These are phyloP conservation scores for Hycleus cichorii DNA, from an alignment of 1,140 invertebrate species.

Conservation along the genomic window DNA sequence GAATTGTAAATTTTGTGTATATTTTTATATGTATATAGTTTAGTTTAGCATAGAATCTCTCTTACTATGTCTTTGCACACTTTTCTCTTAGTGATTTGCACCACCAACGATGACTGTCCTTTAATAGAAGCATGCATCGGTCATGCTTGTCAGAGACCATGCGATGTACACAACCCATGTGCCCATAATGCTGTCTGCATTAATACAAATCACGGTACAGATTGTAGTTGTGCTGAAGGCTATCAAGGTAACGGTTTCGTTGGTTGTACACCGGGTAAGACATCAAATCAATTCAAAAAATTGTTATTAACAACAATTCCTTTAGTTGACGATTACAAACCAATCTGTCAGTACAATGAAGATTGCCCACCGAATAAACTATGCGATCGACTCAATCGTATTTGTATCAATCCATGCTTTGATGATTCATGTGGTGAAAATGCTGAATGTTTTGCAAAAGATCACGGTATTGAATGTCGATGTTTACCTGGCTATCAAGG, in stretches of 20 bases:
- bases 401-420: slow-evolving; percentile 76
- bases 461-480: slow-evolving; percentile 70
- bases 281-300: neutral
- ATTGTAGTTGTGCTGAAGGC: slow-evolving; percentile 77
- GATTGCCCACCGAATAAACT: slow-evolving; percentile 75
- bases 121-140: slow-evolving; percentile 74
- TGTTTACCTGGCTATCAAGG: slow-evolving; percentile 69
- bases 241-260: slow-evolving; percentile 80
- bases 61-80: slow-evolving; percentile 38
- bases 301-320: slow-evolving; percentile 2
- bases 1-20: slow-evolving; percentile 2
- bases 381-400: slow-evolving; percentile 72
- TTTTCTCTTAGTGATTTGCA: slow-evolving; percentile 62
- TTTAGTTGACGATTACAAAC: slow-evolving; percentile 53
- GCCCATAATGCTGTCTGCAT: slow-evolving; percentile 77
- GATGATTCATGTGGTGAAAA: slow-evolving; percentile 78
- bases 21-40: slow-evolving; percentile 25
- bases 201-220: slow-evolving; percentile 77
- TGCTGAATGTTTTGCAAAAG: slow-evolving; percentile 68
- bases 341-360: slow-evolving; percentile 82
- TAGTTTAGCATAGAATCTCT: slow-evolving; percentile 29
- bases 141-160: slow-evolving; percentile 72
- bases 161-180: slow-evolving; percentile 73
- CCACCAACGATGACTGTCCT: slow-evolving; percentile 70
- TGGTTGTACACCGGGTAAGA: slow-evolving; percentile 65